phyloP scores from a whole-genome alignment of 2,888 invertebrate genomes.

The Eutolmus rufibarbis region DNA sequence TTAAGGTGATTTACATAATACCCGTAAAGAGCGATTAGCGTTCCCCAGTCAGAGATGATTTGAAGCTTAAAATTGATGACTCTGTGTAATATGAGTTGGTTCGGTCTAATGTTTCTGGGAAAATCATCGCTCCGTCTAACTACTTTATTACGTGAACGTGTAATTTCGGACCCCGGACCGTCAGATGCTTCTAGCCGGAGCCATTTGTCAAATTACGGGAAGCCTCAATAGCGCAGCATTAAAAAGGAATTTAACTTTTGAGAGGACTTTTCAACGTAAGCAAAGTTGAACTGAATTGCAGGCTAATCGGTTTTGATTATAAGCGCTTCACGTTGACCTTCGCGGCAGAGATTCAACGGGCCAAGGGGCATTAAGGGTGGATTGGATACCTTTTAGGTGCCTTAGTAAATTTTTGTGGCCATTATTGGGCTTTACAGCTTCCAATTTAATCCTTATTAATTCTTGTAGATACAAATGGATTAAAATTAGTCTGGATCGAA shows the following conservation, averaged over 20 bases:
- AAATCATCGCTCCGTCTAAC: conserved; percentile 8
- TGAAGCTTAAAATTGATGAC: conserved; percentile 31
- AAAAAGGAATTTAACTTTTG: neutral
- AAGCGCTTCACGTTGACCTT: neutral
- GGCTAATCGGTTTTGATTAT: neutral
- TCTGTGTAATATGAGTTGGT: conserved; percentile 24
- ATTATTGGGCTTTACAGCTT: neutral
- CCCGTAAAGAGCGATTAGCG: conserved; percentile 33
- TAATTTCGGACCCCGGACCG: neutral
- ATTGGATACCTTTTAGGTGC: neutral
- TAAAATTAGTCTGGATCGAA: neutral
- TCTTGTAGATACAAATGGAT: neutral
- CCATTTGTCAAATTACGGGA: neutral
- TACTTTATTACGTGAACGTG: conserved; percentile 29
- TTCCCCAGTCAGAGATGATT: conserved; percentile 19
- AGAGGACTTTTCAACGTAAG: neutral
- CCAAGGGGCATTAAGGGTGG: neutral
- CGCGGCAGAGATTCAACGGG: neutral
- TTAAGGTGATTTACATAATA: conserved; percentile 46
- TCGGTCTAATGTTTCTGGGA: neutral
- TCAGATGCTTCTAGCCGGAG: neutral
- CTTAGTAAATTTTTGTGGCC: neutral
- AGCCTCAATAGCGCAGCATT: neutral
- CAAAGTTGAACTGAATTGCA: neutral
- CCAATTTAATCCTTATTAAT: neutral